phyloP scores from a whole-genome alignment of 53 echinoderm and acorn worm genomes.

The Temnopleurus reevesii region DNA sequence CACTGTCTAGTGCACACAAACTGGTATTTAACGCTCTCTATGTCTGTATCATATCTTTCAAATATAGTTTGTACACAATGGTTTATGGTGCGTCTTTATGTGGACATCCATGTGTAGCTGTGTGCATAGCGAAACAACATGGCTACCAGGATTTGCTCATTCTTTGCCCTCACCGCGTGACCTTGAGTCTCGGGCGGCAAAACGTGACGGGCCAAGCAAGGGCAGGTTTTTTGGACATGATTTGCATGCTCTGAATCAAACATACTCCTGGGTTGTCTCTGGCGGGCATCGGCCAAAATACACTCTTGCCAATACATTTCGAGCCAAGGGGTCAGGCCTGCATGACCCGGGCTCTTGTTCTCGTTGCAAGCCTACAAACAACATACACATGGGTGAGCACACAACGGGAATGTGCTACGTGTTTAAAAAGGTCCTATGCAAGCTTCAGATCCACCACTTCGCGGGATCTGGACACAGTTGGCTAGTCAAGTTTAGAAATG shows the following conservation, averaged over 20 bases:
- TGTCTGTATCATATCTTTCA: constrained; percentile 38
- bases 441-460: background rate
- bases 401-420: constrained; percentile 47
- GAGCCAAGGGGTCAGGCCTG: constrained; percentile 45
- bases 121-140: constrained; percentile 49
- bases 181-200: constrained; percentile 60
- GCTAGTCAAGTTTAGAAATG: constrained; percentile 18
- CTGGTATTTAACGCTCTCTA: constrained; percentile 24
- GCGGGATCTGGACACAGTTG: constrained; percentile 57
- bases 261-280: constrained; percentile 54
- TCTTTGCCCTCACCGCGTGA: constrained; percentile 59
- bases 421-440: background rate
- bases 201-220: constrained; percentile 61
- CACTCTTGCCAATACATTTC: constrained; percentile 29
- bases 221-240: constrained; percentile 65
- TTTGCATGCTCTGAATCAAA: constrained; percentile 59
- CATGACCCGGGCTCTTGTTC: constrained; percentile 57
- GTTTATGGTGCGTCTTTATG: background rate
- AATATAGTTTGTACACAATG: constrained; percentile 39
- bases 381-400: constrained; percentile 57
- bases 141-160: constrained; percentile 50
- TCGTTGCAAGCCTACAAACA: constrained; percentile 45
- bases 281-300: constrained; percentile 50
- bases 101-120: constrained; percentile 57
- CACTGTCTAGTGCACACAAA: constrained; percentile 57